Base-by-base conservation (phyloP, 2,888 invertebrate species). In the Melikaiella ostensackeni region DNA sequence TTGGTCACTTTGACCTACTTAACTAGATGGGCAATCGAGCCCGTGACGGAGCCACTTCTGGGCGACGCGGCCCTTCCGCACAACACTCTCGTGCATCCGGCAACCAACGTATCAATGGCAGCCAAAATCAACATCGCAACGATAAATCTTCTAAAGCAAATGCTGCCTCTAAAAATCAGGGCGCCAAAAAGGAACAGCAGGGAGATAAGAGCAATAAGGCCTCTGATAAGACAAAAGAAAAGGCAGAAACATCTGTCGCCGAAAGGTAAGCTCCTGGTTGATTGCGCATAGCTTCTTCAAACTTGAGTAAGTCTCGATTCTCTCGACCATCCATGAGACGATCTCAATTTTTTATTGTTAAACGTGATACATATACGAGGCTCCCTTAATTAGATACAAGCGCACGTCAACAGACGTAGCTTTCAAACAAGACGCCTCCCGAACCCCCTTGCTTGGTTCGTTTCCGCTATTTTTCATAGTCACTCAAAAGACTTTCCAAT, bases 141-240 rank as follows among this genome's bases (percentile, higher is more conserved):
- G 91, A 91, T 90, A 91, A 91, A 88, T 89, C 91, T 90, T 91
- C 91, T 91, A 91, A 91, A 91, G 84, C 89, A 88, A 91, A 86
- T 90, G 86, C 90, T 88, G 89, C 90, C 86, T 90, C 90, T 91
- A 91, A 91, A 91, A 91, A 89, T 91, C 91, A 89, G 89, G 88
- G 85, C 86, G 87, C 83, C 89, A 91, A 91, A 91, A 91, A 89
- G 91, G 91, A 91, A 88, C 89, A 87, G 86, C 91, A 90, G 89
- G 91, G 91, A 84, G 88, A 88, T 90, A 89, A 89, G 89, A 88
- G 87, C 85, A 86, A 87, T 90, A 91, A 91, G 89, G 88, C 88
- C 87, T 89, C 89, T 89, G 90, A 90, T 90, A 90, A 82, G 81
- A 81, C 78, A 80, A 83, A 86, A 88, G 91, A 91, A 89, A 91